Conservation (phyloP, 64 coral and sea anemone genomes). For the Montipora capricornis region DNA sequence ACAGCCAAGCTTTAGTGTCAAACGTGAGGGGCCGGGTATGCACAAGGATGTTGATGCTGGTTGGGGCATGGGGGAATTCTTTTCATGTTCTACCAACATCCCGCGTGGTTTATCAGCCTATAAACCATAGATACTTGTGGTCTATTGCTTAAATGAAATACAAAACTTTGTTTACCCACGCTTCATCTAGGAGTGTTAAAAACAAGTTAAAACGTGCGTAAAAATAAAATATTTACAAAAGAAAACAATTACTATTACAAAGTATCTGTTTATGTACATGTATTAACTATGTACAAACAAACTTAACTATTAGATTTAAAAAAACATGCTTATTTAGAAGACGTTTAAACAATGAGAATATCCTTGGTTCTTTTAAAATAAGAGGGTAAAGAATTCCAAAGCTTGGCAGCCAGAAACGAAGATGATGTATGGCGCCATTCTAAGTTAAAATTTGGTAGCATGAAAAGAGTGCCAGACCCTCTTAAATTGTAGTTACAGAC, state of each 20-base stretch:
- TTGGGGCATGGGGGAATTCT: too few species aligned
- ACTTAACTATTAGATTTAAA: background rate
- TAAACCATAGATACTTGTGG: too few species aligned
- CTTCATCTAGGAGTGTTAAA: slow-evolving; percentile 7
- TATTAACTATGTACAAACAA: background rate
- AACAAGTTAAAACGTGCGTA: background rate
- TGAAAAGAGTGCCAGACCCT: too few species aligned
- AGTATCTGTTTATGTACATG: background rate
- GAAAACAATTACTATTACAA: background rate
- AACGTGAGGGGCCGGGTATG: too few species aligned
- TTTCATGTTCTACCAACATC: too few species aligned
- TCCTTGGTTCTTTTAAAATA: background rate
- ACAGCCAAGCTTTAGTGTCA: too few species aligned
- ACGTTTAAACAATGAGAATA: slow-evolving; percentile 2
- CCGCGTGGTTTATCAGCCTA: too few species aligned
- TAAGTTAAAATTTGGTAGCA: too few species aligned
- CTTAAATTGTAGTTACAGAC: background rate
- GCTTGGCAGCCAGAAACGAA: too few species aligned
- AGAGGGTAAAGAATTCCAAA: background rate
- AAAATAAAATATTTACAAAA: background rate
- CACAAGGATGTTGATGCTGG: too few species aligned
- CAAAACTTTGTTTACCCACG: background rate
- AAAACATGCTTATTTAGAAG: background rate
- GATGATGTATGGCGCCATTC: too few species aligned
- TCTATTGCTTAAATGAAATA: too few species aligned